These are phyloP conservation scores for Carpatolechia fugitivella DNA, from an alignment of 2,888 invertebrate species.

Conservation along the genomic window DNA sequence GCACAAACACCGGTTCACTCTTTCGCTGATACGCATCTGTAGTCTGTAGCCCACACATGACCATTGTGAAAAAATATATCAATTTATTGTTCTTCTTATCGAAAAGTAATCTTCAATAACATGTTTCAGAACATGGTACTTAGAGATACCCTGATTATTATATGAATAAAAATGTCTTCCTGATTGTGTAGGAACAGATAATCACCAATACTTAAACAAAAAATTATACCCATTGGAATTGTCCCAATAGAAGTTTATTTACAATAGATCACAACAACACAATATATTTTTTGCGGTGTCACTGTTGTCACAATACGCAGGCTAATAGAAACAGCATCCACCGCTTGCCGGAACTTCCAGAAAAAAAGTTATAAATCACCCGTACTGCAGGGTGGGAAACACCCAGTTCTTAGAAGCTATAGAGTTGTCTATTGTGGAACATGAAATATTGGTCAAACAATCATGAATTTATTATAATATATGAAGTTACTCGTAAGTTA, in stretches of 20 bases:
- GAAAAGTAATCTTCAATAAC: slow-evolving; percentile 2
- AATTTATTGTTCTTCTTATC: slow-evolving; percentile 8
- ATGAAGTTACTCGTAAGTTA: not conserved
- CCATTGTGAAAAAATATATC: slow-evolving; percentile 2
- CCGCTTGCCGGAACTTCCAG: slow-evolving; percentile 50
- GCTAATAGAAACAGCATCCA: slow-evolving; percentile 49
- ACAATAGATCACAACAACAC: slow-evolving; percentile 28
- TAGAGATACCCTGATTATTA: not conserved
- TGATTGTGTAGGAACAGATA: not conserved
- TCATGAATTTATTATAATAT: not conserved
- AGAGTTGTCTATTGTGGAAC: slow-evolving; percentile 2
- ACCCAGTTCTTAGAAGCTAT: slow-evolving; percentile 3
- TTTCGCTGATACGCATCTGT: slow-evolving; percentile 31
- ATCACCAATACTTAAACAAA: slow-evolving; percentile 2
- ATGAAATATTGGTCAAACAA: not conserved
- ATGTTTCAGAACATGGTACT: not conserved
- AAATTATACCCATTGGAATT: slow-evolving; percentile 8
- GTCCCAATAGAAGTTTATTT: slow-evolving; percentile 25
- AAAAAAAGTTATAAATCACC: slow-evolving; percentile 46
- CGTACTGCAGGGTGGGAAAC: not conserved
- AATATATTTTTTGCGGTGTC: slow-evolving; percentile 42
- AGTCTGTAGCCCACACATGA: slow-evolving; percentile 18
- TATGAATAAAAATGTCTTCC: slow-evolving; percentile 1
- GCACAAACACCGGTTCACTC: slow-evolving; percentile 46
- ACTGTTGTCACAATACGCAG: slow-evolving; percentile 50